phyloP scores from a whole-genome alignment of 2,888 invertebrate species.

The Lasioglossum pauxillum region DNA sequence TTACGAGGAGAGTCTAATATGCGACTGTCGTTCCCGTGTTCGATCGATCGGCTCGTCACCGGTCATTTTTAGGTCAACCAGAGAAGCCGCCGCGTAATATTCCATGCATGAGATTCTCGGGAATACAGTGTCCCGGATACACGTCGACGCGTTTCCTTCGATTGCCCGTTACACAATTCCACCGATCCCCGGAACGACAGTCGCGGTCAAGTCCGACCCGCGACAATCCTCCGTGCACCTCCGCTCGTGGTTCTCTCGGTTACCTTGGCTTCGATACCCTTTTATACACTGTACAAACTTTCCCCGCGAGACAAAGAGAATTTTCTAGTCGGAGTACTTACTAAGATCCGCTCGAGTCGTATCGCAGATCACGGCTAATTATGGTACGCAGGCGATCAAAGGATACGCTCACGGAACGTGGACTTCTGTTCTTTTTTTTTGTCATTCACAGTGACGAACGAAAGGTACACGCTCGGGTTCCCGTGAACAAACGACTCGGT shows the following conservation, averaged over 20 bases:
- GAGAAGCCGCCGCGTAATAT: conserved; percentile 27
- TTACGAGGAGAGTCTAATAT: conserved; percentile 33
- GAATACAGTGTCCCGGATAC: not conserved
- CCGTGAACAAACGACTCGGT: not conserved
- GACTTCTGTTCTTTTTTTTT: not conserved
- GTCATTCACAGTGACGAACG: not conserved
- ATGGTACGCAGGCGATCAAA: not conserved
- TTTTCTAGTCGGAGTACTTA: not conserved
- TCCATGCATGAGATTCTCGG: not conserved
- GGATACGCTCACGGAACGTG: conserved; percentile 2
- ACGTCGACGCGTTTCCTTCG: not conserved
- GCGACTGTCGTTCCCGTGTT: conserved; percentile 48
- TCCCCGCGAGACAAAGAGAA: not conserved
- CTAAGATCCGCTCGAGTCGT: conserved; percentile 5
- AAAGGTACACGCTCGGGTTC: conserved; percentile 1
- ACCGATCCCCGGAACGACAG: conserved; percentile 10
- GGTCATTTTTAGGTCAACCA: conserved; percentile 48
- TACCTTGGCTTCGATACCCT: not conserved
- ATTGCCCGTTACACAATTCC: not conserved
- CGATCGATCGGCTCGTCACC: conserved; percentile 53
- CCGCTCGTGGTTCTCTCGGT: not conserved
- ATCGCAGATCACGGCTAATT: not conserved
- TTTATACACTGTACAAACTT: not conserved
- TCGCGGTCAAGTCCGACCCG: not conserved
- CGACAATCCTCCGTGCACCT: not conserved